Evolutionary conservation across 2,888 invertebrate species (phyloP), one percentile per base, ranked within the genome.

Genomic region (Drosophila subquinaria): DNA sequence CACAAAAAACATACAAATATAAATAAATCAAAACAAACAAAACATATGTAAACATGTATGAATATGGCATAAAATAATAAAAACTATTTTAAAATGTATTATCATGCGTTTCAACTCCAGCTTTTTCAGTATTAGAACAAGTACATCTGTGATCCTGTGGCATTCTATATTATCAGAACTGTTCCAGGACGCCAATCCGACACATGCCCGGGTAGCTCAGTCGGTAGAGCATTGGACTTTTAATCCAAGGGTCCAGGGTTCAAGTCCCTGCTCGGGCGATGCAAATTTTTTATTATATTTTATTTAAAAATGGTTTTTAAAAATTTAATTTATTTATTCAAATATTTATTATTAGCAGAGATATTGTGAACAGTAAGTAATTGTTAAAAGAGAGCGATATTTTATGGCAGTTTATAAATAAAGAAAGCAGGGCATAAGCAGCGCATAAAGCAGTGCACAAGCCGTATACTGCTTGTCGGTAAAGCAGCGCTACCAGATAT

Each of bases 161-260:
- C 8, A 10, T 10, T 9, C 2, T 9, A 8, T 45, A 3, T 13
- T 17, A 68, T 61, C 42, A 73, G 64, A 52, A 48, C 2, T 17
- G 56, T 73, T 62, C 62, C 45, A 47, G 43, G 55, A 5, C 13
- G 0, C 0, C 0, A 0, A 0, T 0, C 0, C 1, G 6, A 1
- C 8, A 69, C 6, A 36, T 81, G 92, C 91, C 92, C 92, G 92
- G 92, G 92, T 93, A 92, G 93, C 93, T 92, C 92, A 93, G 92
- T 93, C 92, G 93, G 92, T 92, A 93, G 92, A 92, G 92, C 93
- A 92, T 92, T 92, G 92, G 92, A 93, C 92, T 92, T 92, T 92
- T 92, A 92, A 93, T 92, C 92, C 92, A 92, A 92, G 92, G 92
- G 92, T 92, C 93, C 92, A 92, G 92, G 92, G 92, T 92, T 93